Conservation (phyloP, 2,797 vertebrate species). For the Phataginus tetradactyla region DNA sequence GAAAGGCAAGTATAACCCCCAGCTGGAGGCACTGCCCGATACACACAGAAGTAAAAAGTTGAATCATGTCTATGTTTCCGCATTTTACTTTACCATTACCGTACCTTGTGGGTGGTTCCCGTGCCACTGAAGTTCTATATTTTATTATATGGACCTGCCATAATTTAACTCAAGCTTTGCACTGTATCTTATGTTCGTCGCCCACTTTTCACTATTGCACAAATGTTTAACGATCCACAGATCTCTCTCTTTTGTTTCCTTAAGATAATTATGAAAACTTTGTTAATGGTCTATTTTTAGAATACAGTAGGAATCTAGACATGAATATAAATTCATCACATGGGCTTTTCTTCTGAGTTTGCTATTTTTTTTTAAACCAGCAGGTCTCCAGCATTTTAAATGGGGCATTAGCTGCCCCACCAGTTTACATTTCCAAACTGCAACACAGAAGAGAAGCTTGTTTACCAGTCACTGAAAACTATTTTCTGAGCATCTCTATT, state of each 20-base stretch:
- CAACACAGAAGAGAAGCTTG: neutral
- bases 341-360: neutral
- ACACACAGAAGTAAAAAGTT: neutral
- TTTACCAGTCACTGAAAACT: constrained; percentile 22
- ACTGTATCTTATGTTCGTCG: neutral
- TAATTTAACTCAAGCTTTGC: neutral
- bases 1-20: neutral
- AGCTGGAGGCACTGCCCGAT: neutral
- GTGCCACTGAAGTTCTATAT: neutral
- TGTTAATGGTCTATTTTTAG: neutral
- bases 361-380: neutral
- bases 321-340: neutral
- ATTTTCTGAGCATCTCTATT: constrained; percentile 32
- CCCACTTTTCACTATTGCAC: neutral
- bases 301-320: neutral
- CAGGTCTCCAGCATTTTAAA: neutral
- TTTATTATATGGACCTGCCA: neutral
- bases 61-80: neutral
- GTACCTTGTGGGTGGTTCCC: neutral
- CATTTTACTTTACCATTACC: neutral
- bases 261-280: neutral
- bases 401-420: neutral
- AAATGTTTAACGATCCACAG: neutral
- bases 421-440: neutral
- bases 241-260: neutral